A percentile compares a stretch with the other conserved stretches of the same genome.
These are phyloP conservation scores for Dasypus novemcinctus DNA, from an alignment of 2,113 vertebrate species.

Conservation along the genomic window DNA sequence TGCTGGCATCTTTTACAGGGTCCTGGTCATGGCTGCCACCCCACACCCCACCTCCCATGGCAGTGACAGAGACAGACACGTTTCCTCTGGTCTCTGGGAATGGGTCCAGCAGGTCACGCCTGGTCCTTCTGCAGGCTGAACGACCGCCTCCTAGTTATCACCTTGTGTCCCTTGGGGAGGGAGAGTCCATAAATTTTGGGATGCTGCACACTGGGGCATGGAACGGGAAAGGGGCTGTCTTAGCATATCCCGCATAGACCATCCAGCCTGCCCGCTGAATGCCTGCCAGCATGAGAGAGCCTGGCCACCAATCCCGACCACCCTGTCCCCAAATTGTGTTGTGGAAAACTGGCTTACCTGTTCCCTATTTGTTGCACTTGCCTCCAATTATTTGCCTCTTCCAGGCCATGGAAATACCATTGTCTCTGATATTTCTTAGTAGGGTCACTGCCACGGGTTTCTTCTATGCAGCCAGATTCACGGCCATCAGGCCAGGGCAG, in stretches of 20 bases:
- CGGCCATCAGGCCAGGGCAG: too few species aligned
- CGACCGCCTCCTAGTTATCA: not conserved
- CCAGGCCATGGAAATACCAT: too few species aligned
- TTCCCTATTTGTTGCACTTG: too few species aligned
- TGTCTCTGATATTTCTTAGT: too few species aligned
- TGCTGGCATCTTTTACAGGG: not conserved
- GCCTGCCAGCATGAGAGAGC: not conserved
- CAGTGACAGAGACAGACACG: rapidly evolving
- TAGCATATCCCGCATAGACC: not conserved
- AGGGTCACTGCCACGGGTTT: too few species aligned
- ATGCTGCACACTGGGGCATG: not conserved
- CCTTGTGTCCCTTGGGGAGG: not conserved
- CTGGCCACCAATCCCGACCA: not conserved
- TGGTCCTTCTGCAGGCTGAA: not conserved
- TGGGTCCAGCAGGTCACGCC: rapidly evolving
- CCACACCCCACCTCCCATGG: not conserved
- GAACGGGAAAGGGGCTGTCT: not conserved
- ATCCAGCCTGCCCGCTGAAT: not conserved
- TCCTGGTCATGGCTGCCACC: not conserved
- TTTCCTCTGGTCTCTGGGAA: not conserved
- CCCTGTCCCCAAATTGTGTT: too few species aligned
- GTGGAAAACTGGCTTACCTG: too few species aligned
- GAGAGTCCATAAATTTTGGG: not conserved
- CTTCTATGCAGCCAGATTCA: too few species aligned
- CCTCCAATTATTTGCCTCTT: too few species aligned